Conservation (phyloP, 2,888 invertebrate species). For the Erannis defoliaria region DNA sequence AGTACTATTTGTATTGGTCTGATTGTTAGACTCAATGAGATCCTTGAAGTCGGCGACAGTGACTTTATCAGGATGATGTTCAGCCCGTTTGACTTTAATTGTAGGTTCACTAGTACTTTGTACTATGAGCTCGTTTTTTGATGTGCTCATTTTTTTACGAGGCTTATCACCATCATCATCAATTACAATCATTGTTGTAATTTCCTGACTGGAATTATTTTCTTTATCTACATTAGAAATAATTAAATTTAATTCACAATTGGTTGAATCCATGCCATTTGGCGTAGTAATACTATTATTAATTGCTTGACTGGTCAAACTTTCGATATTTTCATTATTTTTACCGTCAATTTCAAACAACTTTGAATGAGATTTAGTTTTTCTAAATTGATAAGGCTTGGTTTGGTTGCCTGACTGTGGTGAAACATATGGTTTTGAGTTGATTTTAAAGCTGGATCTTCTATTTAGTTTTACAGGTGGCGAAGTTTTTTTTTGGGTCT, state of each 20-base stretch:
- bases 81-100: neutral
- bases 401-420: neutral
- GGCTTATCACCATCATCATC: neutral
- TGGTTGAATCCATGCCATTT: neutral
- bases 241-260: neutral
- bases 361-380: slow-evolving; percentile 12
- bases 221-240: neutral
- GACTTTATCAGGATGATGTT: slow-evolving; percentile 6
- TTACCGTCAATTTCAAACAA: neutral
- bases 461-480: slow-evolving; percentile 5
- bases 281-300: neutral
- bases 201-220: neutral
- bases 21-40: neutral
- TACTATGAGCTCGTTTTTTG: neutral
- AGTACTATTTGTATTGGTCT: neutral
- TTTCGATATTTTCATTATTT: neutral
- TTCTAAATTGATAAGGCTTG: slow-evolving; percentile 18
- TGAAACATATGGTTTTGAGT: slow-evolving; percentile 2
- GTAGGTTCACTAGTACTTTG: neutral
- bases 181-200: slow-evolving; percentile 1
- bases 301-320: neutral
- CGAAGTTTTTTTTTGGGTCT: neutral
- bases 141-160: neutral
- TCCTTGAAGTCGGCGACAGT: neutral
- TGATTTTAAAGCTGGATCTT: slow-evolving; percentile 2